phyloP scores from a whole-genome alignment of 2,888 invertebrate genomes.

The Schrankia costaestrigalis region DNA sequence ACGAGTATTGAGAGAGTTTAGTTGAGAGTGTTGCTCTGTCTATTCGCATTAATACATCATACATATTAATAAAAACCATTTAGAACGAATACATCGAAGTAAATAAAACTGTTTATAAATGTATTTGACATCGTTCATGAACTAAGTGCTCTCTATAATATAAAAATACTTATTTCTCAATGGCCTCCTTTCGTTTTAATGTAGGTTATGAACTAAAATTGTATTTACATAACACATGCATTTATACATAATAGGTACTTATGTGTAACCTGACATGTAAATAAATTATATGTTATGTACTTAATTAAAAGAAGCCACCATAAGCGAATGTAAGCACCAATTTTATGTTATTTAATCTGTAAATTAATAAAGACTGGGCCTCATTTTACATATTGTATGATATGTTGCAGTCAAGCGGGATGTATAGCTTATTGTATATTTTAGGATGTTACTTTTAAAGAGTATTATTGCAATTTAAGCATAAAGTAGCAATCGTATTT shows the following conservation, averaged over 20 bases:
- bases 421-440: too few relatives aligned
- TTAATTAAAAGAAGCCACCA: too few relatives aligned
- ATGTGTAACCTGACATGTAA: conserved; percentile 4
- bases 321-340: too few relatives aligned
- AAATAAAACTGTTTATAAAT: conserved; percentile 15
- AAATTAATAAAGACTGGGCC: too few relatives aligned
- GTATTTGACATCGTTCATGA: conserved; percentile 27
- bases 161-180: conserved; percentile 28
- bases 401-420: too few relatives aligned
- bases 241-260: conserved; percentile 10
- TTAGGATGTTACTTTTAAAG: too few relatives aligned
- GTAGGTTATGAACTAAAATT: conserved; percentile 31
- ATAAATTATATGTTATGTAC: conserved; percentile 1
- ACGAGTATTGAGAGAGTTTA: conserved; percentile 41
- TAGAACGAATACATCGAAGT: conserved; percentile 8
- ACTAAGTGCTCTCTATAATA: conserved; percentile 33
- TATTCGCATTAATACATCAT: conserved; percentile 26
- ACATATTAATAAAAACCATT: conserved; percentile 24
- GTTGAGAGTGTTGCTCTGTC: conserved; percentile 33
- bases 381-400: too few relatives aligned
- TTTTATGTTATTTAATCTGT: too few relatives aligned
- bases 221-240: conserved; percentile 17
- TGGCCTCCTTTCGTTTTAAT: conserved; percentile 33
- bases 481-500: too few relatives aligned
- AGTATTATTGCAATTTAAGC: too few relatives aligned